A percentile compares a stretch with the other conserved stretches of the same genome.
These are phyloP conservation scores for Aix galericulata DNA, from an alignment of 2,113 vertebrate genomes.

Conservation along the genomic window DNA sequence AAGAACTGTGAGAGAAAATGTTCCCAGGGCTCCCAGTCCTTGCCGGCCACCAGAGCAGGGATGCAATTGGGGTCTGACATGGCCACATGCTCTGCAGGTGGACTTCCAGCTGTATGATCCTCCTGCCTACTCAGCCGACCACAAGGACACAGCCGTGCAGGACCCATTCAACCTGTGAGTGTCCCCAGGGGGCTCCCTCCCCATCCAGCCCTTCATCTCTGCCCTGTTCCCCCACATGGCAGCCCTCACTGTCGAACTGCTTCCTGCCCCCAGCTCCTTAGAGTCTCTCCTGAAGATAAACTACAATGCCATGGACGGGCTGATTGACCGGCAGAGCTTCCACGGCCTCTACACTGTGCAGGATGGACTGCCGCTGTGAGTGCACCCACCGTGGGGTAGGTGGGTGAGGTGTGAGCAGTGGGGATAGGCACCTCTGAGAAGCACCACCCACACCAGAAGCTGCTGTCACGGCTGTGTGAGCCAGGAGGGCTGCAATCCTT, in stretches of 20 bases:
- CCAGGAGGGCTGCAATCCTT: not conserved
- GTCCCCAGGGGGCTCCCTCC: fast-evolving
- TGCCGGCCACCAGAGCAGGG: not conserved
- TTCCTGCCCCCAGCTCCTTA: slow-evolving; percentile 32
- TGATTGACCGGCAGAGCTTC: slow-evolving; percentile 73
- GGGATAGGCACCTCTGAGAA: not conserved
- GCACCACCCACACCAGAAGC: not conserved
- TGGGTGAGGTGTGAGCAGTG: fast-evolving
- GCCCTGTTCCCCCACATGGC: not conserved
- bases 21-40: fast-evolving
- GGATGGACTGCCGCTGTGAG: slow-evolving; percentile 76
- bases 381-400: fast-evolving
- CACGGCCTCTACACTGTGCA: slow-evolving; percentile 61
- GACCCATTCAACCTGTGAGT: slow-evolving; percentile 77
- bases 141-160: slow-evolving; percentile 47
- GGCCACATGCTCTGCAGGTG: slow-evolving; percentile 56
- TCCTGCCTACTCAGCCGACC: slow-evolving; percentile 66
- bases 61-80: fast-evolving
- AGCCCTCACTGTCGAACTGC: not conserved
- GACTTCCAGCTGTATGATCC: slow-evolving; percentile 84
- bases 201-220: not conserved
- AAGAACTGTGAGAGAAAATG: not conserved
- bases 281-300: slow-evolving; percentile 72
- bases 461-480: not conserved
- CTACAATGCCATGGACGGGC: slow-evolving; percentile 74